Conservation (phyloP, 1,140 invertebrate species). For the Habropoda laboriosa region DNA sequence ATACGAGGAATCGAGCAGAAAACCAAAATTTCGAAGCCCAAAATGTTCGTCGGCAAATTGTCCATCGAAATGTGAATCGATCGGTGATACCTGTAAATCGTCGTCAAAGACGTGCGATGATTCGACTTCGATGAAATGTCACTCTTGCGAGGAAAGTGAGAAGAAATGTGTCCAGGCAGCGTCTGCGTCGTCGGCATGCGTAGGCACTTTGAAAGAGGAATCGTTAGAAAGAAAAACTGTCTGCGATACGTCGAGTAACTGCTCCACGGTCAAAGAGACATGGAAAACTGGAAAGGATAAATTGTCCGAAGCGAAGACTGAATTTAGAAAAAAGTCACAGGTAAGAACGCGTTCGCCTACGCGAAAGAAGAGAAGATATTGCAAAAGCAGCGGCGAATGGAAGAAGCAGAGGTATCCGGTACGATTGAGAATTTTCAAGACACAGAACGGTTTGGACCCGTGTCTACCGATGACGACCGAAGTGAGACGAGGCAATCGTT, state of each 20-base stretch:
- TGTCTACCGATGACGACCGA: conserved; percentile 16
- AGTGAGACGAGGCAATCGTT: neutral
- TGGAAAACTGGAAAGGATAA: conserved; percentile 5
- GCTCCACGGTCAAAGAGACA: conserved; percentile 43
- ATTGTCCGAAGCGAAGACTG: neutral
- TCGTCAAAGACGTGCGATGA: too few relatives aligned
- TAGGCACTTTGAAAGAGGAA: neutral
- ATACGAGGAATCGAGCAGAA: neutral
- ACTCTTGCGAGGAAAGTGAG: neutral
- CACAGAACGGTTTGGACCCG: conserved; percentile 45
- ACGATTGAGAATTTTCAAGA: conserved; percentile 51
- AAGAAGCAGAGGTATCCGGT: conserved; percentile 38
- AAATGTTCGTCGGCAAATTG: neutral
- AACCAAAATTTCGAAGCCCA: too few relatives aligned
- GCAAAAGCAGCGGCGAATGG: conserved; percentile 23
- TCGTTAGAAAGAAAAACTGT: too few relatives aligned
- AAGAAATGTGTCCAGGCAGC: neutral
- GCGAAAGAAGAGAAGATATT: neutral
- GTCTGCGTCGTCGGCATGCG: too few relatives aligned
- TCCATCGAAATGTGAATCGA: too few relatives aligned
- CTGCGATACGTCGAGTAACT: conserved; percentile 62
- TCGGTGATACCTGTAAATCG: neutral
- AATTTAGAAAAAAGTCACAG: neutral
- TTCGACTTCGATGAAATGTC: too few relatives aligned
- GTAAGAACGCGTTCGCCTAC: too few relatives aligned